These are phyloP conservation scores for Siphonodentalium dalli DNA, from an alignment of 2,888 invertebrate genomes.

Conservation along the genomic window DNA sequence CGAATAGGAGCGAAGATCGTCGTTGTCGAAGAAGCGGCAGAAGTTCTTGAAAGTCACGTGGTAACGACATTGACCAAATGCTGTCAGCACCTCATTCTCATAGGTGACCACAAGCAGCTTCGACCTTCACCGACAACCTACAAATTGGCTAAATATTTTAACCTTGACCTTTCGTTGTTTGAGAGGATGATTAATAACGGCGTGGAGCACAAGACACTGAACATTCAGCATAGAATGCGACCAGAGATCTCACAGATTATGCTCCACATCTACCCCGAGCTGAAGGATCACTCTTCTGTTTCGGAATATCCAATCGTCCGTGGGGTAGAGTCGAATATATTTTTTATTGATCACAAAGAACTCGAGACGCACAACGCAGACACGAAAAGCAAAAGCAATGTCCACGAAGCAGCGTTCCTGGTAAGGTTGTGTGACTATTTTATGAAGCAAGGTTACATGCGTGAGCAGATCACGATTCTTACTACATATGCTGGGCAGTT, in stretches of 20 bases:
- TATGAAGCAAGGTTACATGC: constrained; percentile 44
- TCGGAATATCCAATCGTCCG: constrained; percentile 27
- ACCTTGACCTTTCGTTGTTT: constrained; percentile 80
- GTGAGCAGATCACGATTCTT: constrained; percentile 45
- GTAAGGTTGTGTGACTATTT: constrained; percentile 41
- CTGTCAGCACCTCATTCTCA: constrained; percentile 82
- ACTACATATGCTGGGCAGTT: constrained; percentile 55
- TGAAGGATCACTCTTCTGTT: constrained; percentile 39
- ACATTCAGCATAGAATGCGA: constrained; percentile 69
- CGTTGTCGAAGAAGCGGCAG: constrained; percentile 88
- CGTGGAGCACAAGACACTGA: constrained; percentile 70
- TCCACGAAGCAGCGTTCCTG: constrained; percentile 44
- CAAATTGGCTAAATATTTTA: constrained; percentile 72
- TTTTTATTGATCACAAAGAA: constrained; percentile 41
- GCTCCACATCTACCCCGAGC: constrained; percentile 40
- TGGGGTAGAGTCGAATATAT: constrained; percentile 40
- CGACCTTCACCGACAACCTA: constrained; percentile 77
- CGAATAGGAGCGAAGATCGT: constrained; percentile 60
- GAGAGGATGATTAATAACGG: constrained; percentile 79
- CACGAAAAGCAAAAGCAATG: constrained; percentile 40
- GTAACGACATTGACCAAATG: constrained; percentile 76
- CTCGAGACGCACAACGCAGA: constrained; percentile 33
- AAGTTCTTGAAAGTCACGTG: constrained; percentile 83
- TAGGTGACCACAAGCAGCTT: constrained; percentile 83
- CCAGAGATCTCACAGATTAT: constrained; percentile 46